Evolutionary conservation across 1,140 invertebrate species (phyloP).

Genomic region (Drosophila ogumai): DNA sequence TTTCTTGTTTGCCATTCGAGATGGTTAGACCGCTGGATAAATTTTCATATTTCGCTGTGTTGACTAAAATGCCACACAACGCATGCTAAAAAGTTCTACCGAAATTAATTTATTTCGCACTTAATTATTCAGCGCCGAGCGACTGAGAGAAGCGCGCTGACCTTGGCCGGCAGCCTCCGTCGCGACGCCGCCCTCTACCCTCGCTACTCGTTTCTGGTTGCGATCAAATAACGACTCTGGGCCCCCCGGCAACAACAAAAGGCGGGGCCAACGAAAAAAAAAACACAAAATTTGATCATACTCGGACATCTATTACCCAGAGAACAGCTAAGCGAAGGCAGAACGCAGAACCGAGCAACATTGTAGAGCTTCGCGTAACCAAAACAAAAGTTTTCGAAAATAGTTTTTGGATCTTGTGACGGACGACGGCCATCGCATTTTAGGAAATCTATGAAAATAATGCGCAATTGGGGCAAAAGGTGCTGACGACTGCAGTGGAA

Average conservation of each 20-base stretch:
- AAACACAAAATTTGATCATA: constrained; percentile 42
- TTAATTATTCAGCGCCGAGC: constrained; percentile 71
- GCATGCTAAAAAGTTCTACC: constrained; percentile 78
- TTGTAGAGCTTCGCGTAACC: constrained; percentile 24
- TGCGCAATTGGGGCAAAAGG: constrained; percentile 56
- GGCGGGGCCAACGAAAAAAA: background rate
- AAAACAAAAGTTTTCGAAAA: constrained; percentile 43
- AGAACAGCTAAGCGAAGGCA: background rate
- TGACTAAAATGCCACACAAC: constrained; percentile 59
- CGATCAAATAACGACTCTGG: constrained; percentile 63
- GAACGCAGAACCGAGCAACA: constrained; percentile 6
- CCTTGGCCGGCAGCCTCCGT: constrained; percentile 47
- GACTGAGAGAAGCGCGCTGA: constrained; percentile 51
- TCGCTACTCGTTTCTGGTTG: constrained; percentile 42
- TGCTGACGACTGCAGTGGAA: constrained; percentile 39
- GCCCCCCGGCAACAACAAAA: constrained; percentile 26
- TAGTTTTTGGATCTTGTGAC: constrained; percentile 47
- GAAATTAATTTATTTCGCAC: constrained; percentile 79
- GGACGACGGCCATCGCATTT: background rate
- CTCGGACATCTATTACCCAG: constrained; percentile 38
- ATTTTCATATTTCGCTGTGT: constrained; percentile 41
- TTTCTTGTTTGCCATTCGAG: constrained; percentile 43
- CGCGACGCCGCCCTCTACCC: background rate
- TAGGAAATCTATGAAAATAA: constrained; percentile 18
- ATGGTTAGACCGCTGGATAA: constrained; percentile 35